Evolutionary conservation across 2,113 vertebrate genomes (phyloP).

Genomic region (Strix uralensis): DNA sequence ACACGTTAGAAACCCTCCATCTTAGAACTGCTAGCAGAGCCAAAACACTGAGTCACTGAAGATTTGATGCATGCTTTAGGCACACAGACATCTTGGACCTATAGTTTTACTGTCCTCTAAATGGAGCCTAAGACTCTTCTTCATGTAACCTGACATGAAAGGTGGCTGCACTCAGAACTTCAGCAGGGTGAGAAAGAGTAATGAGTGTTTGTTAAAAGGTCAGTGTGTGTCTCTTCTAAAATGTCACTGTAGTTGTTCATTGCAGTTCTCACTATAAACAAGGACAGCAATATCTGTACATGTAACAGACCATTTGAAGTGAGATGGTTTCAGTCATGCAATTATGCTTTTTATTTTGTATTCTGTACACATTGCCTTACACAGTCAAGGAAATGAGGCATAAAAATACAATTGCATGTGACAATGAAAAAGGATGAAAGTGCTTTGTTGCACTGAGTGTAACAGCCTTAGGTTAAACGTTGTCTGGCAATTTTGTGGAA

Average conservation of each 20-base stretch:
- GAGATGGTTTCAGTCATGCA: not conserved
- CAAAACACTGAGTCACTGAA: not conserved
- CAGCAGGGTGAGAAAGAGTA: not conserved
- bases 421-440: not conserved
- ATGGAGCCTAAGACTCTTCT: not conserved
- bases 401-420: not conserved
- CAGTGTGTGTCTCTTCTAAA: not conserved
- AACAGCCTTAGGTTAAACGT: not conserved
- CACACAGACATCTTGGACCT: not conserved
- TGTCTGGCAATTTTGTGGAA: not conserved
- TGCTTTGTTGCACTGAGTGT: not conserved
- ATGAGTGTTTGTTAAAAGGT: not conserved
- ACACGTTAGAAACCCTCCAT: not conserved
- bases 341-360: not conserved
- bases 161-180: not conserved
- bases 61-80: no score
- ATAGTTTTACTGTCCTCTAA: not conserved
- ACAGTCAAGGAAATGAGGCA: not conserved
- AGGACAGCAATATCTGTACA: accelerated
- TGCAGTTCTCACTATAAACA: not conserved
- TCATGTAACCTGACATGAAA: not conserved
- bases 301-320: no score
- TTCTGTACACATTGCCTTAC: not conserved
- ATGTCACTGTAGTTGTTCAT: not conserved
- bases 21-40: not conserved